Base-by-base conservation (phyloP, 2,888 invertebrate genomes). In the Sialis fuliginosa region DNA sequence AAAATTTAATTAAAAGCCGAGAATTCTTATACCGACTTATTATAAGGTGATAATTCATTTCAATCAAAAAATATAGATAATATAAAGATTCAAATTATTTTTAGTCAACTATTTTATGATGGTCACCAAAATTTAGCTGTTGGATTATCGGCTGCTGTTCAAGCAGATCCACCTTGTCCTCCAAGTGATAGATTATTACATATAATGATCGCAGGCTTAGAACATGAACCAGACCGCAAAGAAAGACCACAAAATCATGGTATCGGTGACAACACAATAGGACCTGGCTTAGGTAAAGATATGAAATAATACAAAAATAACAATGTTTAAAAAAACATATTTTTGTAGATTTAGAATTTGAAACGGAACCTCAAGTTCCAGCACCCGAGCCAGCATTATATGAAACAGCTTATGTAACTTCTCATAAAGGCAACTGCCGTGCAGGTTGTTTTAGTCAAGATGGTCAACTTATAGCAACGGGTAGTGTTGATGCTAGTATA, bases 331-430 rank as follows among this genome's bases (percentile, higher is more conserved):
- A 46, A 9, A 41, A 47, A 33, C 6, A 48, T 45, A 13, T 51
- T 52, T 32, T 45, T 57, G 9, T 62, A 72, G 97, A 98, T 66
- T 67, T 98, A 51, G 97, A 98, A 64, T 96, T 84, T 65, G 96
- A 97, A 62, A 93, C 95, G 45, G 97, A 98, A 63, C 87, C 91
- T 0, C 84, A 84, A 6, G 81, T 87, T 0, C 75, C 90, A 10
- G 93, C 97, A 0, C 95, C 97, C 0, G 97, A 98, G 62, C 96
- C 96, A 1, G 91, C 93, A 0, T 78, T 91, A 7, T 98, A 99
- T 61, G 97, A 98, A 68, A 98, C 98, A 0, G 96, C 96, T 0
- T 99, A 97, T 60, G 93, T 98, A 34, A 98, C 98, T 3, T 91
- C 95, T 4, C 97, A 98, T 66, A 97, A 97, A 67, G 92, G 89